phyloP scores from a whole-genome alignment of 2,797 vertebrate genomes.

The Microtus obscurus region DNA sequence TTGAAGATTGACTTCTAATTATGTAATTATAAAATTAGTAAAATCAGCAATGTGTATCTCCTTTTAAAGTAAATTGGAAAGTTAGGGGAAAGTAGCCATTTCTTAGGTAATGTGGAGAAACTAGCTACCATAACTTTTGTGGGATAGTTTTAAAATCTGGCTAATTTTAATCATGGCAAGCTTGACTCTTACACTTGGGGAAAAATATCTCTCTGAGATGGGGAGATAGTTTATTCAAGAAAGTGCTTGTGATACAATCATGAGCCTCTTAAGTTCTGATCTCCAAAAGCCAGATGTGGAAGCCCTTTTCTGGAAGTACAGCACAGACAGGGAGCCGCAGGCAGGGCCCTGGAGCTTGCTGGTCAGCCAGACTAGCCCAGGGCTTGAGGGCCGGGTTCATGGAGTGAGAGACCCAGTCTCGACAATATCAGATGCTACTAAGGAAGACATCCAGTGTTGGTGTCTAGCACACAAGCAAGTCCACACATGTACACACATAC shows the following conservation, averaged over 20 bases:
- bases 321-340: neutral
- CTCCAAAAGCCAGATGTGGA: neutral
- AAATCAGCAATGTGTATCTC: neutral
- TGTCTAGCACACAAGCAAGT: neutral
- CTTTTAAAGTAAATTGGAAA: constrained; percentile 59
- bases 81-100: constrained; percentile 31
- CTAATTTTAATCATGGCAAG: constrained; percentile 56
- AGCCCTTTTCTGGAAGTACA: neutral
- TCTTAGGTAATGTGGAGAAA: neutral
- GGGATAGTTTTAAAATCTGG: constrained; percentile 27
- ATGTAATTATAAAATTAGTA: constrained; percentile 50
- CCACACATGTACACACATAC: neutral
- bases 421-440: neutral
- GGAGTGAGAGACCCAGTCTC: neutral
- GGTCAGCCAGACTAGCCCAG: neutral
- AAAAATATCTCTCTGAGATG: neutral
- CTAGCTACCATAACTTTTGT: constrained; percentile 52
- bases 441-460: neutral
- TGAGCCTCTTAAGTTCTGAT: neutral
- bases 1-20: neutral
- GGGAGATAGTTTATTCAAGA: neutral
- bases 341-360: neutral
- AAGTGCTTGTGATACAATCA: neutral
- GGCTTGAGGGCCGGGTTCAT: neutral
- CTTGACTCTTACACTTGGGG: constrained; percentile 36